A percentile compares a stretch with the other conserved stretches of the same genome.
These are phyloP conservation scores for Mungos mungo DNA, from an alignment of 2,113 vertebrate species.

Conservation along the genomic window DNA sequence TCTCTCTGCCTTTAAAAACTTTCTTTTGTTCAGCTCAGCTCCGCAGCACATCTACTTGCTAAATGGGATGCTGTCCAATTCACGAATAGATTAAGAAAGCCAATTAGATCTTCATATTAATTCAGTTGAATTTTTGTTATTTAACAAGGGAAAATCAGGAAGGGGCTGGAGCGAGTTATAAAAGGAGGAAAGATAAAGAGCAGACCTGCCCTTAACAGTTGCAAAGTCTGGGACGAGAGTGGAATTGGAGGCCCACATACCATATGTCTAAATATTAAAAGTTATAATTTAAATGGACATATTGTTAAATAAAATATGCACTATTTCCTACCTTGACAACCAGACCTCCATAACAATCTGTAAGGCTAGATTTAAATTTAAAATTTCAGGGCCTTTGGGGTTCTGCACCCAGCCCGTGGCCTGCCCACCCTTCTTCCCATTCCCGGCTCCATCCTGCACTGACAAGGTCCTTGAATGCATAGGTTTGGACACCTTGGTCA, in stretches of 20 bases:
- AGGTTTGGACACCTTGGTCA: neutral
- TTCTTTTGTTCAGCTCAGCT: neutral
- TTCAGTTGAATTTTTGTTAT: neutral
- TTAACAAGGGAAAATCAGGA: neutral
- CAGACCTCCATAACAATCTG: neutral
- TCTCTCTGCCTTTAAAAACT: neutral
- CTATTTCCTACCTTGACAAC: constrained; percentile 32
- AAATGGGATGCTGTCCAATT: neutral
- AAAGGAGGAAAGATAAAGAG: neutral
- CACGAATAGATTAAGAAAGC: neutral
- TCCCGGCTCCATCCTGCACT: neutral
- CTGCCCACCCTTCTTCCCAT: neutral
- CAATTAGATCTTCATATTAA: neutral
- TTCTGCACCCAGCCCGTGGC: neutral
- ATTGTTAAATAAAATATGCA: constrained; percentile 53
- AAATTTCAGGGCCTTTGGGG: neutral
- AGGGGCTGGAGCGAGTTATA: neutral
- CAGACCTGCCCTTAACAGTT: neutral
- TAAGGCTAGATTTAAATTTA: constrained; percentile 11
- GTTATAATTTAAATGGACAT: constrained; percentile 48
- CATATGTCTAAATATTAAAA: constrained; percentile 40
- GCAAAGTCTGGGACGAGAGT: constrained; percentile 30
- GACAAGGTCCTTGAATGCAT: neutral
- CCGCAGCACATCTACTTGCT: neutral
- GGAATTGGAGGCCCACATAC: neutral